A percentile compares a stretch with the other conserved stretches of the same genome.
These are phyloP conservation scores for Orestias chungarensis DNA, from an alignment of 2,797 vertebrate genomes.

Conservation along the genomic window DNA sequence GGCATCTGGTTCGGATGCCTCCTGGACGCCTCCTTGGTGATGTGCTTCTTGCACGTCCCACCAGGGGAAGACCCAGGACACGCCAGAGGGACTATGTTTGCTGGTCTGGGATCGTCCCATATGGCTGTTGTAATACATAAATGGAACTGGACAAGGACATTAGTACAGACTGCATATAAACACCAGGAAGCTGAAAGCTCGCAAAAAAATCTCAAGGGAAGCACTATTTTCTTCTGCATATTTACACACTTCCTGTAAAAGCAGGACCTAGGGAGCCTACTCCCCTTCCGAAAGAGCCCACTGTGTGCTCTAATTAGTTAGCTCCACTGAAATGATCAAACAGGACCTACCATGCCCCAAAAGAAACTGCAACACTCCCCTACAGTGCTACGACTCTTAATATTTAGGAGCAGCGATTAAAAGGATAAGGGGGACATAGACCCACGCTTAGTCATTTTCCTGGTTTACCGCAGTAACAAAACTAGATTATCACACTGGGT, in stretches of 20 bases:
- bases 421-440: not conserved
- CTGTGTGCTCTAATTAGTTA: not conserved
- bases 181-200: conserved; percentile 2
- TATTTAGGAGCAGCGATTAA: conserved; percentile 1
- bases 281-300: conserved; percentile 14
- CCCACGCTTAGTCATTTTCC: not conserved
- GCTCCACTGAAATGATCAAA: not conserved
- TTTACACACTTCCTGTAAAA: conserved; percentile 17
- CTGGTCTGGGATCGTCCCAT: too few species aligned
- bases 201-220: conserved; percentile 1
- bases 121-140: too few species aligned
- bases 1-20: too few species aligned
- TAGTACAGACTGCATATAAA: conserved; percentile 1
- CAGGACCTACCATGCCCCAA: not conserved
- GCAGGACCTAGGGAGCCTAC: conserved; percentile 8
- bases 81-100: too few species aligned
- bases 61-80: too few species aligned
- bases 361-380: not conserved
- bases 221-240: conserved; percentile 9
- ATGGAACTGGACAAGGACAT: too few species aligned
- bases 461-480: not conserved
- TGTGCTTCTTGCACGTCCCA: too few species aligned
- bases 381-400: not conserved
- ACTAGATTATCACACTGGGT: not conserved
- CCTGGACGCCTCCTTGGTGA: too few species aligned